Evolutionary conservation across 2,797 vertebrate genomes (phyloP).

Genomic region (Phalanger gymnotis): DNA sequence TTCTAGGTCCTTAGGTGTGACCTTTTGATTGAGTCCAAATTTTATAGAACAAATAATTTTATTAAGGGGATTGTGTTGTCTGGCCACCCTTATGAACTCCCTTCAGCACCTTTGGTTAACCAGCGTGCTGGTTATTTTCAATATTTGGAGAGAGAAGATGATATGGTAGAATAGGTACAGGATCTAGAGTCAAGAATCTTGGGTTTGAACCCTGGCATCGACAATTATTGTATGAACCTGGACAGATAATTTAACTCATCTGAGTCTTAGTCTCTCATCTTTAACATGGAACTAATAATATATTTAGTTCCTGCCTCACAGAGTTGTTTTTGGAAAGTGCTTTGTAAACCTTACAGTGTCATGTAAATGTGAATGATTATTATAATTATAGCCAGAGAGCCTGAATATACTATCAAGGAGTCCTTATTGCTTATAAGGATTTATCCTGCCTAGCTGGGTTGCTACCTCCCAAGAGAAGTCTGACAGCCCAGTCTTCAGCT

Average conservation of each 20-base stretch:
- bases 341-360: not conserved
- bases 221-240: not conserved
- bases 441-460: not conserved
- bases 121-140: not conserved
- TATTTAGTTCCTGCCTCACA: not conserved
- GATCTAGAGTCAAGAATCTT: not conserved
- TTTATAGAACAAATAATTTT: no score
- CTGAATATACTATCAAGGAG: not conserved
- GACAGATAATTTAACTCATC: not conserved
- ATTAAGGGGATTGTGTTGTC: not conserved
- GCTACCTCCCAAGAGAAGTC: not conserved
- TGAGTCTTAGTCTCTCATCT: not conserved
- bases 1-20: no score
- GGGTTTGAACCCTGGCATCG: not conserved
- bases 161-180: not conserved
- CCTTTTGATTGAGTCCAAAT: no score
- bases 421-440: not conserved
- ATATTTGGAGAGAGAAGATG: not conserved
- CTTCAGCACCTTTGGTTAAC: not conserved
- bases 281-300: not conserved
- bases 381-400: not conserved
- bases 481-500: not conserved
- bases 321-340: not conserved
- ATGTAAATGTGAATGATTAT: not conserved
- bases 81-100: not conserved